A percentile compares a stretch with the other conserved stretches of the same genome.
These are phyloP conservation scores for Dermochelys coriacea DNA, from an alignment of 2,797 vertebrate species.

Conservation along the genomic window DNA sequence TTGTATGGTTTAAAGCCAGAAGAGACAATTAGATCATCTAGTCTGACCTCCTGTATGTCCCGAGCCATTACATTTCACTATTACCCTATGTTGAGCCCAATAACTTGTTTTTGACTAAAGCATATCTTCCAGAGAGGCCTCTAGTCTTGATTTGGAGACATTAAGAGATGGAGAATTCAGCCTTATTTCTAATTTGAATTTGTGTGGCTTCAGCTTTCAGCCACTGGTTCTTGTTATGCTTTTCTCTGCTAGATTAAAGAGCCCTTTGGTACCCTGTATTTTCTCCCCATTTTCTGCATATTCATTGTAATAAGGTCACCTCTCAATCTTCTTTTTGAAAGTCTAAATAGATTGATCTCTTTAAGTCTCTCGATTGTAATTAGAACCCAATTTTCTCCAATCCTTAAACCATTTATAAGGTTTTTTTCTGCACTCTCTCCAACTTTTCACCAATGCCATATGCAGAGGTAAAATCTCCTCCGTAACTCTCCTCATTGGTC, in stretches of 20 bases:
- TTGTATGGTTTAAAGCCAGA: neutral
- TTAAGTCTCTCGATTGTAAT: conserved; percentile 25
- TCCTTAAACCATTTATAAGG: neutral
- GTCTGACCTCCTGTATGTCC: neutral
- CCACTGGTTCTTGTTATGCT: neutral
- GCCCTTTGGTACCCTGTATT: rapidly evolving
- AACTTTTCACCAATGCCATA: neutral
- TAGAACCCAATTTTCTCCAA: neutral
- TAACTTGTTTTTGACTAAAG: neutral
- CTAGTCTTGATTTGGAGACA: neutral
- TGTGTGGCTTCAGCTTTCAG: neutral
- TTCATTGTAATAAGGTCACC: neutral
- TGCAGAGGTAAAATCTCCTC: conserved; percentile 33
- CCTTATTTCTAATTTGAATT: neutral
- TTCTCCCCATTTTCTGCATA: neutral
- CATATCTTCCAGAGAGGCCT: neutral
- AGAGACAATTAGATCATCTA: neutral
- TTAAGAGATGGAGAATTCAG: neutral
- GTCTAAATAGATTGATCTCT: neutral
- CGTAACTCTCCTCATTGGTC: neutral
- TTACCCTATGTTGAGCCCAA: neutral
- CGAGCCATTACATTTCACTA: neutral
- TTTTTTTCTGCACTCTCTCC: neutral
- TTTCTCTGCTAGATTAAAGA: neutral
- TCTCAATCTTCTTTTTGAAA: neutral